phyloP scores from a whole-genome alignment of 92 coral and sea anemone genomes.

The Epizoanthus stellaris region DNA sequence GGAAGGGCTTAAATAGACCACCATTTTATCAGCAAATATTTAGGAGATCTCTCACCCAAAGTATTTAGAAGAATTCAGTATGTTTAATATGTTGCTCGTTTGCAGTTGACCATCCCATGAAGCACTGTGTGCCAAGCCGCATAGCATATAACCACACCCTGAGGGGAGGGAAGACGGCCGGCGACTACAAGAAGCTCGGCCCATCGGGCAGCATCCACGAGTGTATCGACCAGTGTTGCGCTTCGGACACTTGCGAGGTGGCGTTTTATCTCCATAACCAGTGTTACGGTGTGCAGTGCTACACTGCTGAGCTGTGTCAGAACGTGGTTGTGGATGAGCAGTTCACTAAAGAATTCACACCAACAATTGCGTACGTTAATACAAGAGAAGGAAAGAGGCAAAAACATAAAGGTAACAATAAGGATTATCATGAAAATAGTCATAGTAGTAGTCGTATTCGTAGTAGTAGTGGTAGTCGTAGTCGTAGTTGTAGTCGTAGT shows the following conservation, averaged over 20 bases:
- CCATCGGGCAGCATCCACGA: slow-evolving; percentile 81
- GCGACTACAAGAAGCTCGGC: slow-evolving; percentile 80
- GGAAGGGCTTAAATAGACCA: too few species aligned
- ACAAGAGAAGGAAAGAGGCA: slow-evolving; percentile 67
- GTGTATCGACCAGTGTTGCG: slow-evolving; percentile 92
- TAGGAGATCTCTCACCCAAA: not conserved
- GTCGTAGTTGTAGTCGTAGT: not conserved
- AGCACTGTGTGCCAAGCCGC: slow-evolving; percentile 87
- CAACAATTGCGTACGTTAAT: slow-evolving; percentile 88
- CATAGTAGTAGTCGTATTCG: not conserved
- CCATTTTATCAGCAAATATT: too few species aligned
- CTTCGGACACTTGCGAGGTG: slow-evolving; percentile 79
- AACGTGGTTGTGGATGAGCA: slow-evolving; percentile 67
- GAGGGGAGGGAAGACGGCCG: slow-evolving; percentile 93
- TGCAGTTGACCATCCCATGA: slow-evolving; percentile 58
- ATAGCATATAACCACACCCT: slow-evolving; percentile 87
- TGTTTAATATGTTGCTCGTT: not conserved
- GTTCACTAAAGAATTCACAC: slow-evolving; percentile 68
- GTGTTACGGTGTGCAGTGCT: slow-evolving; percentile 92
- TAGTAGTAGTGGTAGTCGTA: not conserved
- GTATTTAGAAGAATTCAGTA: not conserved
- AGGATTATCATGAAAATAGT: not conserved
- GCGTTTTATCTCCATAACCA: slow-evolving; percentile 78
- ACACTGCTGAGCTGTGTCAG: slow-evolving; percentile 93
- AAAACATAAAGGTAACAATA: slow-evolving; percentile 80